These are phyloP conservation scores for Paguma larvata DNA, from an alignment of 2,797 vertebrate genomes.

Conservation along the genomic window DNA sequence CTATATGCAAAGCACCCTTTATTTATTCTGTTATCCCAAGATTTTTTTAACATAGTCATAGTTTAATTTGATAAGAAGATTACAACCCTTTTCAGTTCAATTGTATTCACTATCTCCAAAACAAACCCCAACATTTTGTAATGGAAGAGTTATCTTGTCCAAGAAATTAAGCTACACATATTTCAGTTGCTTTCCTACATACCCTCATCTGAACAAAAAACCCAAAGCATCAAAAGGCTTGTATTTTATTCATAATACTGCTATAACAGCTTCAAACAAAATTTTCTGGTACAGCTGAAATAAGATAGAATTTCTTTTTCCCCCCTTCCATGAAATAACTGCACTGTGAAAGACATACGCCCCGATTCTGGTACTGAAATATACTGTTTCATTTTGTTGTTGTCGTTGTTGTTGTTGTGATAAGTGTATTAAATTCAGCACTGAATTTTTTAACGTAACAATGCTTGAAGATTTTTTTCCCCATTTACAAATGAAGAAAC, in stretches of 20 bases:
- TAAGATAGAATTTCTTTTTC: not conserved
- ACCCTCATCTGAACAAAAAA: not conserved
- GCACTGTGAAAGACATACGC: constrained; percentile 35
- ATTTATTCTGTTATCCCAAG: not conserved
- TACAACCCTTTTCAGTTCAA: not conserved
- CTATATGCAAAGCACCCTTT: not conserved
- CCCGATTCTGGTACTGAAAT: not conserved
- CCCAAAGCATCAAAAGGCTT: not conserved
- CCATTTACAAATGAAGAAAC: constrained; percentile 53
- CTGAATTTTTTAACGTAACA: constrained; percentile 32
- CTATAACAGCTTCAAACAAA: constrained; percentile 28
- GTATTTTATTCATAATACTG: not conserved
- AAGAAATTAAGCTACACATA: not conserved
- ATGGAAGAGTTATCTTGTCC: not conserved
- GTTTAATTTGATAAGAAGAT: not conserved
- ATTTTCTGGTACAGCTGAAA: not conserved
- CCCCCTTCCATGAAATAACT: not conserved
- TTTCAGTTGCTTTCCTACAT: not conserved
- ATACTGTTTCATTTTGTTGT: not conserved
- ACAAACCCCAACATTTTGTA: not conserved
- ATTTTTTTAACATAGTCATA: not conserved
- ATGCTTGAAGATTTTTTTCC: not conserved
- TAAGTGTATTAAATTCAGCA: constrained; percentile 38
- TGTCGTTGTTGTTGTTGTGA: no score
- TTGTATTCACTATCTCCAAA: not conserved